Evolutionary conservation across 2,888 invertebrate species (phyloP), one percentile per base, ranked within the genome.

Genomic region (Chrysodeixis includens): DNA sequence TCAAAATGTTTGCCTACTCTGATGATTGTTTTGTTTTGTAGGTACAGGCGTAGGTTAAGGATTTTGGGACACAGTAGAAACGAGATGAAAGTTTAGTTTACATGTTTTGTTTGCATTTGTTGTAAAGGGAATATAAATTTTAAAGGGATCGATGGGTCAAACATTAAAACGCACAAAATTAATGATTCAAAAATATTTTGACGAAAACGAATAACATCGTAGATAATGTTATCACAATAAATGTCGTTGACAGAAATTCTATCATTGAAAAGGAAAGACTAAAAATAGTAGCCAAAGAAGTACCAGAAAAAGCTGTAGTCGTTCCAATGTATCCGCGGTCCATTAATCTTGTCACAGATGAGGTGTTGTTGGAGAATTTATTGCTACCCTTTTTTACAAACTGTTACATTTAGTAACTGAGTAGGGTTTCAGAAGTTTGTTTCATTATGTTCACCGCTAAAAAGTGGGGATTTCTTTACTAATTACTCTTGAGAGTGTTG

Each of bases 21-120:
- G 54, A 51, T 62, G 46, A 71, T 76, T 71, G 73, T 60, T 71
- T 67, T 56, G 44, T 46, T 40, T 20, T 49, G 9, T 30, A 30
- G 26, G 12, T 56, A 14, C 12, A 5, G 18, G 26, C 54, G 30
- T 58, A 10, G 14, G 22, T 52, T 20, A 22, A 26, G 26, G 22
- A 14, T 52, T 52, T 26, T 22, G 30, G 32, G 26, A 65, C 18
- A 12, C n/a, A 18, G 32, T 58, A 44, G 10, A 57, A 10, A 16
- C 10, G 10, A 57, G 40, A 30, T 64, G 44, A n/a, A 16, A 8
- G 10, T 58, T 44, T 49, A 20, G 2, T 49, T 20, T 9, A 20
- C 18, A 18, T 49, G 46, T 49, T 49, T 20, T 49, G 46, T 18
- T 49, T 12, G 10, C 5, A 49, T 40, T 40, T 40, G 40, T n/a